Evolutionary conservation across 1,140 invertebrate species (phyloP).

Genomic region (Reticulitermes speratus): DNA sequence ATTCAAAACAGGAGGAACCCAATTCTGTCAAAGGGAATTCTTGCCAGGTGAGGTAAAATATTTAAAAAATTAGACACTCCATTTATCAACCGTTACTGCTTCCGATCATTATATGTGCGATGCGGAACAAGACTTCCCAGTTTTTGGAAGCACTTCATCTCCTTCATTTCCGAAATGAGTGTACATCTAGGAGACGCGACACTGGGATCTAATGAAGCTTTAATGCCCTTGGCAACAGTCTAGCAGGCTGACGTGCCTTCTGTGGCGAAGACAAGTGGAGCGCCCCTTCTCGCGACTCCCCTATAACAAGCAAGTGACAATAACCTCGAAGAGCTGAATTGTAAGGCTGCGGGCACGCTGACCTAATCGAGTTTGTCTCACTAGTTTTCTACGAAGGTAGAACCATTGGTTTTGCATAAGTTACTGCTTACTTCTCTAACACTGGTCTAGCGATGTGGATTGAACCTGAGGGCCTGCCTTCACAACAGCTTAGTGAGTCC

Average conservation of each 20-base stretch:
- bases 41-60: not conserved
- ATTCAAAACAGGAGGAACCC: not conserved
- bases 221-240: not conserved
- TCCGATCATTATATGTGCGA: conserved; percentile 6
- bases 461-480: too few relatives aligned
- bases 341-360: too few relatives aligned
- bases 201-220: not conserved
- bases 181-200: not conserved
- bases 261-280: not conserved
- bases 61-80: conserved; percentile 2
- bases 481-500: too few relatives aligned
- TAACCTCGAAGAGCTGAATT: too few relatives aligned
- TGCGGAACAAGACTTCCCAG: not conserved
- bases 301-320: too few relatives aligned
- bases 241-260: not conserved
- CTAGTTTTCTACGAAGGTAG: too few relatives aligned
- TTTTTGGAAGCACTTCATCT: not conserved
- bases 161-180: not conserved
- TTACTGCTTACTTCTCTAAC: too few relatives aligned
- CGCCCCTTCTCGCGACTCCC: not conserved
- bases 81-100: not conserved
- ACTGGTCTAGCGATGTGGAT: too few relatives aligned
- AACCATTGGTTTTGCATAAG: too few relatives aligned
- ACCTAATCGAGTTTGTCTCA: too few relatives aligned
- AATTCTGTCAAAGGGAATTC: not conserved